These are phyloP conservation scores for Forbesichthys papilliferus DNA, from an alignment of 2,113 vertebrate genomes.

Conservation along the genomic window DNA sequence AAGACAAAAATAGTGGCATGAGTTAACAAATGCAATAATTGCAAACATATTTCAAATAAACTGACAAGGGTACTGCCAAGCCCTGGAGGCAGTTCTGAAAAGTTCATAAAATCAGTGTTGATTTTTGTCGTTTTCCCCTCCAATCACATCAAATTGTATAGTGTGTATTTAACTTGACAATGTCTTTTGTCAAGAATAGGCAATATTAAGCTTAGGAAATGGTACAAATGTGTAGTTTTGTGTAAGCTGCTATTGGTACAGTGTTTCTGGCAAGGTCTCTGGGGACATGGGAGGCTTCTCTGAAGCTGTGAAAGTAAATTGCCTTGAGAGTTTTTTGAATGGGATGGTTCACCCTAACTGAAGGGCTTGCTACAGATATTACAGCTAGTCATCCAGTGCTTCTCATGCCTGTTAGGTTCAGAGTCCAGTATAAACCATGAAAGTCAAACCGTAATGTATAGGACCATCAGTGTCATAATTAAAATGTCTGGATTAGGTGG, in stretches of 20 bases:
- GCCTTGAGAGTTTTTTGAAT: slow-evolving; percentile 57
- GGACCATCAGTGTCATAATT: slow-evolving; percentile 24
- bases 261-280: slow-evolving; percentile 56
- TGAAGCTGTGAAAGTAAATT: slow-evolving; percentile 59
- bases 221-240: slow-evolving; percentile 35
- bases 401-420: slow-evolving; percentile 48
- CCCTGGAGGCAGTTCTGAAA: slow-evolving; percentile 54
- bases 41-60: slow-evolving; percentile 72
- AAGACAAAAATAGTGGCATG: slow-evolving; percentile 59
- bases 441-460: slow-evolving; percentile 56
- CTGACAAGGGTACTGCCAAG: slow-evolving; percentile 59
- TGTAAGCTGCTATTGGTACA: slow-evolving; percentile 35
- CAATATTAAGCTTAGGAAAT: slow-evolving; percentile 32
- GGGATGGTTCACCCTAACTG: slow-evolving; percentile 55
- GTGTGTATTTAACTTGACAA: slow-evolving; percentile 54
- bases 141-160: slow-evolving; percentile 53
- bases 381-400: slow-evolving; percentile 55
- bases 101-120: slow-evolving; percentile 66
- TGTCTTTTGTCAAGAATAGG: slow-evolving; percentile 18
- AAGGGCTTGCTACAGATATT: slow-evolving; percentile 66
- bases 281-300: slow-evolving; percentile 63
- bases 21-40: slow-evolving; percentile 75
- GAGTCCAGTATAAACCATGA: slow-evolving; percentile 56
- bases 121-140: slow-evolving; percentile 50
- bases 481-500: background rate